Evolutionary conservation across 2,113 vertebrate species (phyloP).

Genomic region (human): GRCh38 chr14:64454501-64455000

Average conservation of each 20-base stretch:
- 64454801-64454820: constrained; percentile 95
- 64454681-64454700: not conserved
- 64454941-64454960: not conserved
- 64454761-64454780: constrained; percentile 95
- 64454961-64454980: not conserved
- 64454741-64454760: constrained; percentile 99
- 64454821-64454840: constrained; percentile 95
- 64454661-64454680: not conserved
- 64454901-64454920: not conserved
- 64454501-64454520: not conserved
- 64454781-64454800: constrained; percentile 96
- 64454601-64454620: not conserved
- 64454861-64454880: constrained; percentile 96
- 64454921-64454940: not conserved
- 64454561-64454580: not conserved
- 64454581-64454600: not conserved
- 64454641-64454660: too few species aligned
- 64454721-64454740: constrained; percentile 96
- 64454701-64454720: not conserved
- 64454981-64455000: not conserved
- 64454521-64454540: not conserved
- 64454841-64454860: constrained; percentile 96
- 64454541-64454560: not conserved
- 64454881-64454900: not conserved
- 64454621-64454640: not conserved